Percentiles rank a stretch among this genome's conserved stretches.
Conservation (phyloP, 2,888 invertebrate genomes). For the Laspeyria flexula region DNA sequence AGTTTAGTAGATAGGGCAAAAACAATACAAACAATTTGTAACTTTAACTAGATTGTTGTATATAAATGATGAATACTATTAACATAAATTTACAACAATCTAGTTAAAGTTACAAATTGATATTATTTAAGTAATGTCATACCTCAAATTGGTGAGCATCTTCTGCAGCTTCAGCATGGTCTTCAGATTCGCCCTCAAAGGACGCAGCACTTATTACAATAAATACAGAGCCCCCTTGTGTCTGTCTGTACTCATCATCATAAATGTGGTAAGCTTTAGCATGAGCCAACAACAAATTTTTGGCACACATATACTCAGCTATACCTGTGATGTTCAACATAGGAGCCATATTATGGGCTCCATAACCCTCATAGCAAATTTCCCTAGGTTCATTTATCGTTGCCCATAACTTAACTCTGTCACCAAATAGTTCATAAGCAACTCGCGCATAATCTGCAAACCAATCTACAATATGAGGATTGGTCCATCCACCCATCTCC, state of each 20-base stretch:
- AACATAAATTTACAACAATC: too few relatives aligned
- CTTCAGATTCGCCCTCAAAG: conserved; percentile 71
- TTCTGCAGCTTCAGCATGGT: conserved; percentile 75
- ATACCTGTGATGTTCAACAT: conserved; percentile 62
- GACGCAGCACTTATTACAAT: conserved; percentile 51
- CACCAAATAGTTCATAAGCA: conserved; percentile 72
- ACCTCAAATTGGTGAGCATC: conserved; percentile 78
- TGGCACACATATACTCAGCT: conserved; percentile 77
- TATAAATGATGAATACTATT: too few relatives aligned
- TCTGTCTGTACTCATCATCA: conserved; percentile 67
- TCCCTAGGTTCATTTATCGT: conserved; percentile 85
- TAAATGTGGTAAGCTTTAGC: conserved; percentile 80
- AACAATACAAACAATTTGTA: too few relatives aligned
- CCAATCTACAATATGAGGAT: conserved; percentile 72
- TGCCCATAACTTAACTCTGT: conserved; percentile 81
- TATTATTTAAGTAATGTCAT: not conserved
- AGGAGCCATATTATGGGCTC: conserved; percentile 53
- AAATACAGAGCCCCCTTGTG: conserved; percentile 52
- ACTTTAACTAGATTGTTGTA: too few relatives aligned
- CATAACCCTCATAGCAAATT: conserved; percentile 73
- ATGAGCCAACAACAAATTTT: conserved; percentile 83
- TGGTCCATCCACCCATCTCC: conserved; percentile 83
- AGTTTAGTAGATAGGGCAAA: too few relatives aligned
- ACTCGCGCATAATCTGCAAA: conserved; percentile 75
- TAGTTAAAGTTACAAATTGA: too few relatives aligned